Percentiles rank a stretch among this genome's conserved stretches.
phyloP scores from a whole-genome alignment of 1,140 invertebrate species.

The Rhyzopertha dominica region DNA sequence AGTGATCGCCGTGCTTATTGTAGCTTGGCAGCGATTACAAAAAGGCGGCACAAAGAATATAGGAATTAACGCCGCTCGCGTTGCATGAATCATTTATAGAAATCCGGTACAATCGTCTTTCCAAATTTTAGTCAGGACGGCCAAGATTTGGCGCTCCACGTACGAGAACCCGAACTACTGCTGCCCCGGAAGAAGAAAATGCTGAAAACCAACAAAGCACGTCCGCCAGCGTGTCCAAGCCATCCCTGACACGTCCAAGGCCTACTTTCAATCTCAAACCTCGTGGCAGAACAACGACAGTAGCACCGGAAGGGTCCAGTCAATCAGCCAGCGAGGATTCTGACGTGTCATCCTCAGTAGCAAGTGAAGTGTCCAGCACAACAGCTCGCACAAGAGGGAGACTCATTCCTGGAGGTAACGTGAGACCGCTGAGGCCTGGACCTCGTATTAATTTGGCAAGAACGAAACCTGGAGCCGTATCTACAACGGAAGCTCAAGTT shows the following conservation, averaged over 20 bases:
- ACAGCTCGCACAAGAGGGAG: conserved; percentile 34
- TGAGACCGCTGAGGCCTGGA: conserved; percentile 52
- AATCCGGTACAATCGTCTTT: no score
- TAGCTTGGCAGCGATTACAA: no score
- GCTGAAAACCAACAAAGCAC: conserved; percentile 21
- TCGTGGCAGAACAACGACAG: conserved; percentile 45
- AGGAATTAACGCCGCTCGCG: no score
- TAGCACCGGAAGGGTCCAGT: conserved; percentile 16
- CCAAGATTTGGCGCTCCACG: conserved; percentile 32
- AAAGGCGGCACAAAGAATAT: no score
- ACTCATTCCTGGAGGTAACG: conserved; percentile 34
- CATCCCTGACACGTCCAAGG: conserved; percentile 48
- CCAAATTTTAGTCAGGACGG: conserved; percentile 16
- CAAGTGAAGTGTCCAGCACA: conserved; percentile 32
- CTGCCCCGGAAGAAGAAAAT: conserved; percentile 25
- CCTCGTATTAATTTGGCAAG: conserved; percentile 53
- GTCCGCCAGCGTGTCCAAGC: conserved; percentile 27
- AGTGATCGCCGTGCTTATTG: no score
- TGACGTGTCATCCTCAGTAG: conserved; percentile 35
- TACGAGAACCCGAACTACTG: conserved; percentile 29
- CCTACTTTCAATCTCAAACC: conserved; percentile 51
- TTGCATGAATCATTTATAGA: no score
- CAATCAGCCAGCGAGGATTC: conserved; percentile 16
- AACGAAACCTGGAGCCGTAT: conserved; percentile 45
- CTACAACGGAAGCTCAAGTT: conserved; percentile 45